These are phyloP conservation scores for Loripinus fragilis DNA, from an alignment of 2,888 invertebrate species.

Conservation along the genomic window DNA sequence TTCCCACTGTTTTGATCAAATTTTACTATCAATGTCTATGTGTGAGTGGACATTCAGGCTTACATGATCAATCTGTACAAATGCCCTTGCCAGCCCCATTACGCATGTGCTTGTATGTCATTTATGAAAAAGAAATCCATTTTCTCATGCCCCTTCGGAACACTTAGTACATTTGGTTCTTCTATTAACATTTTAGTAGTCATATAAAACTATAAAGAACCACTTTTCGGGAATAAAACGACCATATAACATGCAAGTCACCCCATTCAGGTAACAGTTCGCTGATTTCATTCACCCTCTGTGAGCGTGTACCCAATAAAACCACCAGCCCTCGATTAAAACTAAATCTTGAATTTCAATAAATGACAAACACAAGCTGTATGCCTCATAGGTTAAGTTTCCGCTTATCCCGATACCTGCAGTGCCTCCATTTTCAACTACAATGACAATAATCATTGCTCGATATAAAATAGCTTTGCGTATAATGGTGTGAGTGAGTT, in stretches of 20 bases:
- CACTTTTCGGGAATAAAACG: conserved; percentile 9
- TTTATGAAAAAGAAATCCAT: no score
- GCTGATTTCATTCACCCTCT: neutral
- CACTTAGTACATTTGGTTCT: neutral
- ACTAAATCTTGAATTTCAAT: conserved; percentile 17
- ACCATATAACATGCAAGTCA: conserved; percentile 13
- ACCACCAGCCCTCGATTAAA: conserved; percentile 7
- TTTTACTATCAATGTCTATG: no score
- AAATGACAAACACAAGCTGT: conserved; percentile 36
- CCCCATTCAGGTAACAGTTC: neutral
- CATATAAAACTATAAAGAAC: conserved; percentile 14
- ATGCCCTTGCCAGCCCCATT: no score
- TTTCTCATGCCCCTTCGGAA: no score
- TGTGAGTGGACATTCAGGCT: no score
- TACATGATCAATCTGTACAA: no score
- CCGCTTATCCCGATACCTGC: conserved; percentile 19
- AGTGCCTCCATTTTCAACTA: conserved; percentile 41
- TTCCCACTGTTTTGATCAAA: no score
- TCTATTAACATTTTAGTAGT: neutral
- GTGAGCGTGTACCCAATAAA: neutral
- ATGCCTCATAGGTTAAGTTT: conserved; percentile 28
- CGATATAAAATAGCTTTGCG: conserved; percentile 29
- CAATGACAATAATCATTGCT: conserved; percentile 30
- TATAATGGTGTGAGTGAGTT: conserved; percentile 32
- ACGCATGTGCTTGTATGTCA: no score